Evolutionary conservation across 2,113 vertebrate species (phyloP), one percentile per base, ranked within the genome.

Genomic region (Sarotherodon lohbergeri): DNA sequence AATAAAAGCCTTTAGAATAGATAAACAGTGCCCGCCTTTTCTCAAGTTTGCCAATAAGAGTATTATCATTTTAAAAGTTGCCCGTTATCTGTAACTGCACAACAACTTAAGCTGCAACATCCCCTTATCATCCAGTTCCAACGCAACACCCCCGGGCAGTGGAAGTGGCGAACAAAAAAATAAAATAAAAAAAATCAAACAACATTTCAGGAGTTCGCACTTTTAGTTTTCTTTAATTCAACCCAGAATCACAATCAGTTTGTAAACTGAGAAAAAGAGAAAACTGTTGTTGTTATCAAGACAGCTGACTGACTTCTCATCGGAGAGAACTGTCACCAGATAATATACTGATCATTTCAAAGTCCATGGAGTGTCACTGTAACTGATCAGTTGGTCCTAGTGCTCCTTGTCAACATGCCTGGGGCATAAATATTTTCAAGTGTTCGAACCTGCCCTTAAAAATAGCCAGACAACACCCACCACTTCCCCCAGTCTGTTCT

Each of bases 381-480:
- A 29, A 17, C 11, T 43, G 17, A 57, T 78, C 55, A 78, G 50
- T 11, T n/a, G 59, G 36, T 78, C 24, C 73, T 14, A 22, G 41
- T 61, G 80, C 27, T 10, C n/a, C 34, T 80, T 85, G 81, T 79
- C 89, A 86, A 29, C 82, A 66, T 63, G 86, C 79, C 89, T 16
- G 16, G 46, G 83, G 89, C 82, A 86, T 12, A 39, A 86, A 83
- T 92, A 92, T 92, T 92, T 95, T 83, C 68, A 93, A 89, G 81
- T 88, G 34, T 86, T 93, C 79, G 43, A 88, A 82, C 90, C 54
- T 93, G 91, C 83, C 90, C 85, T 50, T 90, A 87, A 91, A 95
- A 95, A 94, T 90, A 92, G 86, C 87, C 89, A 1, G 27, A 36
- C 22, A 55, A 57, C 24, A 48, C 61, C 57, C 79, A 13, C 41